A percentile compares a stretch with the other conserved stretches of the same genome.
Evolutionary conservation across 1,140 invertebrate genomes (phyloP).

Genomic region (Zaprionus gabonicus): DNA sequence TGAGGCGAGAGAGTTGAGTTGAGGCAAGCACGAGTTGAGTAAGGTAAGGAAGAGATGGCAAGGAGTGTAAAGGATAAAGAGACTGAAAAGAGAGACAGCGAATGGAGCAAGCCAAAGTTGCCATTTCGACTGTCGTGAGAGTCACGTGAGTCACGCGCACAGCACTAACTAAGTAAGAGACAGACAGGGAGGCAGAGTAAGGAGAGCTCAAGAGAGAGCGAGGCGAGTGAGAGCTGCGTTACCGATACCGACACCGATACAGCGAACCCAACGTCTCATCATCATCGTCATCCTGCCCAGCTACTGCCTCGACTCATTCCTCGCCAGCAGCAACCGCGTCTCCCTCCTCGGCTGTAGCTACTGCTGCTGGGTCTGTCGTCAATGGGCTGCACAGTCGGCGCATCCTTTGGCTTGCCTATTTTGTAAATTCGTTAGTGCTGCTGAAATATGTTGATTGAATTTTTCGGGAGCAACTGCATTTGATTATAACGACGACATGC

Average conservation of each 20-base stretch:
- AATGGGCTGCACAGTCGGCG: slow-evolving; percentile 45
- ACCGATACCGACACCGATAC: slow-evolving; percentile 44
- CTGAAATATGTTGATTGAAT: slow-evolving; percentile 84
- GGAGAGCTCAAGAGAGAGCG: neutral
- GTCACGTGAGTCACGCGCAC: slow-evolving; percentile 7
- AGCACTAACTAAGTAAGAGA: neutral
- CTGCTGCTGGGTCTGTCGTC: slow-evolving; percentile 16
- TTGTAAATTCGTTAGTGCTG: slow-evolving; percentile 84
- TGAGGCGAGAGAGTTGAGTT: neutral
- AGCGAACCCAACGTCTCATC: slow-evolving; percentile 49
- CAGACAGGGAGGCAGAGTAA: neutral
- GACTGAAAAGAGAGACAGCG: neutral
- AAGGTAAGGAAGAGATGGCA: neutral
- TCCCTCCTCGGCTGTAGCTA: neutral
- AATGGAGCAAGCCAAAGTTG: neutral
- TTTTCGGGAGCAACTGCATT: slow-evolving; percentile 83
- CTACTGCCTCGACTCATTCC: neutral
- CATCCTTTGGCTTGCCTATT: slow-evolving; percentile 83
- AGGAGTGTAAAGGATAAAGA: neutral
- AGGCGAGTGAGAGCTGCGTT: slow-evolving; percentile 12
- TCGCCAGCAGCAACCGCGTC: neutral
- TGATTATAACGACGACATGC: slow-evolving; percentile 69
- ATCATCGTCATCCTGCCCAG: slow-evolving; percentile 52
- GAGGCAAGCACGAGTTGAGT: neutral
- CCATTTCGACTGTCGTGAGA: neutral